These are phyloP conservation scores for Lepeophtheirus nordmannii DNA, from an alignment of 2,888 invertebrate genomes.

Conservation along the genomic window DNA sequence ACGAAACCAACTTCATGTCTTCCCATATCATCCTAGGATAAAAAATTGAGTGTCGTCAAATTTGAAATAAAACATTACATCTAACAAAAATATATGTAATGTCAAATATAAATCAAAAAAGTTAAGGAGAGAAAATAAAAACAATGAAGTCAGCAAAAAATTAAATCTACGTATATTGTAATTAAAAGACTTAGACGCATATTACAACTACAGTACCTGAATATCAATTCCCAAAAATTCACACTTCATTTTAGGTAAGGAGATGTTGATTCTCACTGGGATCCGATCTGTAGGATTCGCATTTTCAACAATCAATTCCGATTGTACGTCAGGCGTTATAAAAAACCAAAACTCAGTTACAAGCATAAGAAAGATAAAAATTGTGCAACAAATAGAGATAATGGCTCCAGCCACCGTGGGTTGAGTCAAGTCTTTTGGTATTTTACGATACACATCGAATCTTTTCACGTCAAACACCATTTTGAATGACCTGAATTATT, in stretches of 20 bases:
- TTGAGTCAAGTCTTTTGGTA: conserved; percentile 44
- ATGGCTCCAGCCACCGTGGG: conserved; percentile 42
- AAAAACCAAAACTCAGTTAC: conserved; percentile 39
- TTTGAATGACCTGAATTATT: not conserved
- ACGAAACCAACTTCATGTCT: conserved; percentile 45
- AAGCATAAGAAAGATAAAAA: conserved; percentile 39
- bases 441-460: conserved; percentile 44
- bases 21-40: conserved; percentile 42
- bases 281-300: conserved; percentile 34
- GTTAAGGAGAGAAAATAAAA: not conserved
- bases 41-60: not conserved
- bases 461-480: conserved; percentile 25
- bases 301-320: conserved; percentile 23
- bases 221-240: conserved; percentile 25
- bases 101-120: conserved; percentile 12
- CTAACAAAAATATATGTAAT: not conserved
- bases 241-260: conserved; percentile 10
- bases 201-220: conserved; percentile 9
- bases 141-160: not conserved
- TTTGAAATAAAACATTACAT: not conserved
- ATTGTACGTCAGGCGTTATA: conserved; percentile 35
- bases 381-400: conserved; percentile 39
- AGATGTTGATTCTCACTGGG: conserved; percentile 37
- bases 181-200: not conserved
- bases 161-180: not conserved